Percentiles rank a stretch among this genome's conserved stretches.
These are phyloP conservation scores for Heliothis subflexa DNA, from an alignment of 1,140 invertebrate species.

Conservation along the genomic window DNA sequence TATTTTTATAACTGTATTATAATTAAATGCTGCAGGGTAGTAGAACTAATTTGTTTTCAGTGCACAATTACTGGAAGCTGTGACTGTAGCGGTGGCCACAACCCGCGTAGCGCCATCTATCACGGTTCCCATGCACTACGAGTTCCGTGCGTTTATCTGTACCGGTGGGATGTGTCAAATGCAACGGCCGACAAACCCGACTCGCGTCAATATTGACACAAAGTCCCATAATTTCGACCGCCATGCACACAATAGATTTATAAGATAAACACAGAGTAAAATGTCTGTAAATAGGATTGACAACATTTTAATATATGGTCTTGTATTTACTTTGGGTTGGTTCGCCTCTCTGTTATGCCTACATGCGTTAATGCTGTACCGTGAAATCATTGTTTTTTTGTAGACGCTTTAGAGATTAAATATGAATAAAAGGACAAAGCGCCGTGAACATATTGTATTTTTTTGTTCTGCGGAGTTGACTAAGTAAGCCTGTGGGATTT, in stretches of 20 bases:
- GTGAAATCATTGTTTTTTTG: slow-evolving; percentile 85
- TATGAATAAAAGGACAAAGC: slow-evolving; percentile 82
- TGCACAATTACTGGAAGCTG: not conserved
- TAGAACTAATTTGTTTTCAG: too few relatives aligned
- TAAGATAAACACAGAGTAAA: slow-evolving; percentile 85
- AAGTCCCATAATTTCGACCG: slow-evolving; percentile 84
- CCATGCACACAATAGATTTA: slow-evolving; percentile 84
- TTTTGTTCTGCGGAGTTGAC: slow-evolving; percentile 67
- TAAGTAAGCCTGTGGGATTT: slow-evolving; percentile 74
- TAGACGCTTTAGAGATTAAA: slow-evolving; percentile 78
- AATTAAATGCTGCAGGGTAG: too few relatives aligned
- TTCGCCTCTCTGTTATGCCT: slow-evolving; percentile 79
- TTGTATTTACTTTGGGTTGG: slow-evolving; percentile 76
- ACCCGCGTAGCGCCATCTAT: slow-evolving; percentile 64
- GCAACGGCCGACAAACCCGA: slow-evolving; percentile 74
- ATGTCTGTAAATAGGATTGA: slow-evolving; percentile 85
- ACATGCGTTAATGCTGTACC: slow-evolving; percentile 83
- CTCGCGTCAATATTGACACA: slow-evolving; percentile 81
- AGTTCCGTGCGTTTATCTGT: slow-evolving; percentile 47
- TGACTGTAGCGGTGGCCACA: not conserved
- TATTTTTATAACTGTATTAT: too few relatives aligned
- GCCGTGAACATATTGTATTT: slow-evolving; percentile 69
- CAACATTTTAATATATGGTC: slow-evolving; percentile 85
- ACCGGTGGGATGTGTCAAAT: slow-evolving; percentile 83
- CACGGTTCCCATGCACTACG: slow-evolving; percentile 22